Conservation (phyloP, 30 jellyfish, hydroid and myxozoan genomes). For the Phacellophora camtschatica region DNA sequence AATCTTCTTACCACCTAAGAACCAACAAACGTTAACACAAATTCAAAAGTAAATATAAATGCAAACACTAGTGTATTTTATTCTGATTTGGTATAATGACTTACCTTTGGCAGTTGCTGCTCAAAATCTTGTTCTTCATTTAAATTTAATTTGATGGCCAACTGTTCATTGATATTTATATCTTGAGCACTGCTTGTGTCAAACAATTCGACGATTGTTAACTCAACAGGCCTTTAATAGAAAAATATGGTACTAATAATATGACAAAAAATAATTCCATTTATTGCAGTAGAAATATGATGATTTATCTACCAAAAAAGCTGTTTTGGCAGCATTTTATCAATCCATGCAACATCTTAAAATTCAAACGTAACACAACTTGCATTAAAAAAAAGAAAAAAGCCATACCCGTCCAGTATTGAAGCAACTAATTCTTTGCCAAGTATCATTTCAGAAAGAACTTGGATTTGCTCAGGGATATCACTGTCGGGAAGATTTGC, state of each 20-base stretch:
- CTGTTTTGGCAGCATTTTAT: too few relatives aligned
- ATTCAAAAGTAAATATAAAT: too few relatives aligned
- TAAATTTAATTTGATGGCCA: slow-evolving; percentile 1
- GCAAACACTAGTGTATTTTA: too few relatives aligned
- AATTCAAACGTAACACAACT: background rate
- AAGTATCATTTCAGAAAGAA: slow-evolving; percentile 47
- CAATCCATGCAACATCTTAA: too few relatives aligned
- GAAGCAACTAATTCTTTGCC: slow-evolving; percentile 62
- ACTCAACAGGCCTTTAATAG: too few relatives aligned
- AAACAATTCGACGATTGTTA: slow-evolving; percentile 33
- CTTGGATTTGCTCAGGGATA: slow-evolving; percentile 56
- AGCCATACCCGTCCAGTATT: slow-evolving; percentile 43
- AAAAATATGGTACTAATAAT: too few relatives aligned
- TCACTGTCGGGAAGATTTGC: slow-evolving; percentile 59
- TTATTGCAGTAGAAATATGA: too few relatives aligned
- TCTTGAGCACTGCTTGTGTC: slow-evolving; percentile 54
- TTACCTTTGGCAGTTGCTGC: slow-evolving; percentile 71
- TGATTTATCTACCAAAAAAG: too few relatives aligned
- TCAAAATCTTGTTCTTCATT: slow-evolving; percentile 40
- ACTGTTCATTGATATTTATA: slow-evolving; percentile 44
- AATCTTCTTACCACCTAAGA: too few relatives aligned
- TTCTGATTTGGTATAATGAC: background rate
- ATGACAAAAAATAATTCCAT: too few relatives aligned
- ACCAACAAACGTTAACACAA: too few relatives aligned
- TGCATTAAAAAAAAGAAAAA: too few relatives aligned